phyloP scores from a whole-genome alignment of 2,113 vertebrate species.

The Pteropus alecto region DNA sequence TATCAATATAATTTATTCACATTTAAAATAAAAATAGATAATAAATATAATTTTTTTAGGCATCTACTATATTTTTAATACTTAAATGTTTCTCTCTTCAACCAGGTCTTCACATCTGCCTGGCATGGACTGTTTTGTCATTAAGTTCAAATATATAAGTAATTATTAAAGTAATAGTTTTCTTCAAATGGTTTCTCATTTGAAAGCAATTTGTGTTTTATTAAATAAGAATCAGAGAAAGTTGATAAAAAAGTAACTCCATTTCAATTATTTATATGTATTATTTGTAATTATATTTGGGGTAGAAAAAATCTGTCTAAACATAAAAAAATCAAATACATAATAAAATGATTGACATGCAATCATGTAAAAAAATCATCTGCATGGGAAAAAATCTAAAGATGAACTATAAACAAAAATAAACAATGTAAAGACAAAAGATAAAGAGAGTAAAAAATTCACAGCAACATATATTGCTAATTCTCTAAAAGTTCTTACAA shows the following conservation, averaged over 20 bases:
- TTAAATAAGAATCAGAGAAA: not conserved
- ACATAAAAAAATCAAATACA: not conserved
- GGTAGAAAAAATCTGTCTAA: not conserved
- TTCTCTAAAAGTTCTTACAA: not conserved
- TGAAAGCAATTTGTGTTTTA: not conserved
- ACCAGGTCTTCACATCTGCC: not conserved
- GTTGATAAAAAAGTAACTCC: not conserved
- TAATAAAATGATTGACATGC: not conserved
- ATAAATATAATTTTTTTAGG: not conserved
- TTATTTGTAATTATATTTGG: not conserved
- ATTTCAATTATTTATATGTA: not conserved
- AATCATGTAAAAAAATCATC: not conserved
- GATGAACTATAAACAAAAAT: not conserved
- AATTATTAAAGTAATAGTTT: not conserved
- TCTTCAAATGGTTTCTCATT: not conserved
- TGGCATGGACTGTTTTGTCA: not conserved
- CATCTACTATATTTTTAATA: not conserved
- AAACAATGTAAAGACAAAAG: too few species aligned
- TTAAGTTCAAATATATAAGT: not conserved
- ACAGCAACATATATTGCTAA: not conserved
- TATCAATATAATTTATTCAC: not conserved
- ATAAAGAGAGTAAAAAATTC: not conserved
- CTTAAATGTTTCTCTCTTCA: not conserved
- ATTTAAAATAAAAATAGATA: not conserved
- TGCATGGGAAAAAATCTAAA: not conserved